Percentiles rank a stretch among this genome's conserved stretches.
Evolutionary conservation across 1,140 invertebrate genomes (phyloP).

Genomic region (Pseudoatta argentina): DNA sequence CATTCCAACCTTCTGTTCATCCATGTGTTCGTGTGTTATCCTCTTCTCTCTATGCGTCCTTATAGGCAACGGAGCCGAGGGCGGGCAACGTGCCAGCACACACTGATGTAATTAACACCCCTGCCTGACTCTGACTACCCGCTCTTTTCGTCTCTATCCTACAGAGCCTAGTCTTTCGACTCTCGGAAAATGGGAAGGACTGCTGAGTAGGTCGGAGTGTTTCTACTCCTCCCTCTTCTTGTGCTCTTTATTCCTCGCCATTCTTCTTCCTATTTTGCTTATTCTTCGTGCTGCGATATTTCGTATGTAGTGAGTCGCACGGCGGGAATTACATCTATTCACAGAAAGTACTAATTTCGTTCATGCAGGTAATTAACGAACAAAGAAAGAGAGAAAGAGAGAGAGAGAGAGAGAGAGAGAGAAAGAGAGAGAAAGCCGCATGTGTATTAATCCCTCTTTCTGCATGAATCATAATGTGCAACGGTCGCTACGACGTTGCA

Average conservation of each 20-base stretch:
- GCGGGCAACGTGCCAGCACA: constrained; percentile 78
- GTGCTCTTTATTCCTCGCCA: background rate
- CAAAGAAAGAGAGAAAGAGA: background rate
- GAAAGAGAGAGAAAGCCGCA: background rate
- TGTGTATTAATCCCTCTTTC: constrained; percentile 29
- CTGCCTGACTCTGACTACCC: constrained; percentile 67
- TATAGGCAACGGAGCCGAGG: constrained; percentile 18
- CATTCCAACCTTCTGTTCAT: background rate
- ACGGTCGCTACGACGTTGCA: constrained; percentile 45
- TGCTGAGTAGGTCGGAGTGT: constrained; percentile 33
- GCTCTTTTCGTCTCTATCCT: constrained; percentile 35
- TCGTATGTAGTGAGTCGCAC: constrained; percentile 7
- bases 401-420: constrained; percentile 12
- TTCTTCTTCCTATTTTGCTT: constrained; percentile 28
- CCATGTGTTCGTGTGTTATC: constrained; percentile 12
- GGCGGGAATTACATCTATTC: constrained; percentile 35
- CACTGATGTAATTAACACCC: constrained; percentile 81
- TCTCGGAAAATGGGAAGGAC: constrained; percentile 39
- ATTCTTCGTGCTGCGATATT: constrained; percentile 10
- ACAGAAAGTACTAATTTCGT: constrained; percentile 50
- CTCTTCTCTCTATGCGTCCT: constrained; percentile 26
- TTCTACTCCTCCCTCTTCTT: background rate
- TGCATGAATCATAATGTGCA: constrained; percentile 43
- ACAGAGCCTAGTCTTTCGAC: constrained; percentile 3
- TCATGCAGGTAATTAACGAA: constrained; percentile 30